Evolutionary conservation across 37 sponge, comb jelly and placozoan genomes (phyloP).

Genomic region (Geodia barretti): DNA sequence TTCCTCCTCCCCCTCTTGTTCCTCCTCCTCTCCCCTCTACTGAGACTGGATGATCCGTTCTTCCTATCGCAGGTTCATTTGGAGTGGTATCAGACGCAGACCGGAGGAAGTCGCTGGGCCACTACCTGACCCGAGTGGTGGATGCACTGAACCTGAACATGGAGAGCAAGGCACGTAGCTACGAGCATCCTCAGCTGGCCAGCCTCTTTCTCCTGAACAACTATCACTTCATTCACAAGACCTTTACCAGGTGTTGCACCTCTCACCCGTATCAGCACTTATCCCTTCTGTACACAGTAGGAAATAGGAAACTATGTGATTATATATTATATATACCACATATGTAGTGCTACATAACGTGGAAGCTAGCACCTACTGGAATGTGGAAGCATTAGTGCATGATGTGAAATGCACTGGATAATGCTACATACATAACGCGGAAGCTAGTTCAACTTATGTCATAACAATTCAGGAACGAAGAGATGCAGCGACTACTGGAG

Average conservation of each 20-base stretch:
- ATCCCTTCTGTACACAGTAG: too few relatives aligned
- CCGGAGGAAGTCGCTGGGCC: slow-evolving; percentile 17
- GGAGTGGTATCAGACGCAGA: slow-evolving; percentile 12
- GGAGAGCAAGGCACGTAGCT: slow-evolving; percentile 78
- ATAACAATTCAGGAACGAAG: slow-evolving; percentile 51
- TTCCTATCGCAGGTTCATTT: slow-evolving; percentile 25
- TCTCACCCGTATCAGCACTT: too few relatives aligned
- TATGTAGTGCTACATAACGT: too few relatives aligned
- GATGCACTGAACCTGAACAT: slow-evolving; percentile 78
- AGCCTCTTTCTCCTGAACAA: slow-evolving; percentile 90
- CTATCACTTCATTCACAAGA: slow-evolving; percentile 81
- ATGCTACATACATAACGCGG: background rate
- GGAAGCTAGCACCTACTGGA: too few relatives aligned
- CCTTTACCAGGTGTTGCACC: slow-evolving; percentile 83
- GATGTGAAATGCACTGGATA: background rate
- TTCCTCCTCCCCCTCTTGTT: too few relatives aligned
- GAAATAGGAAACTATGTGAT: too few relatives aligned
- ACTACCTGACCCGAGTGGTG: slow-evolving; percentile 49
- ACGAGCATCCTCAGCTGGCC: slow-evolving; percentile 71
- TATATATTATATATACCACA: too few relatives aligned
- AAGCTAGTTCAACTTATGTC: too few relatives aligned
- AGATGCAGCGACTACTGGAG: slow-evolving; percentile 76
- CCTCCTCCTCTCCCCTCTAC: background rate
- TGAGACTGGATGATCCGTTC: too few relatives aligned
- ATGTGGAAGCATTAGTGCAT: background rate